Evolutionary conservation across 2,888 invertebrate species (phyloP).

Genomic region (Cheiracanthium punctorium): DNA sequence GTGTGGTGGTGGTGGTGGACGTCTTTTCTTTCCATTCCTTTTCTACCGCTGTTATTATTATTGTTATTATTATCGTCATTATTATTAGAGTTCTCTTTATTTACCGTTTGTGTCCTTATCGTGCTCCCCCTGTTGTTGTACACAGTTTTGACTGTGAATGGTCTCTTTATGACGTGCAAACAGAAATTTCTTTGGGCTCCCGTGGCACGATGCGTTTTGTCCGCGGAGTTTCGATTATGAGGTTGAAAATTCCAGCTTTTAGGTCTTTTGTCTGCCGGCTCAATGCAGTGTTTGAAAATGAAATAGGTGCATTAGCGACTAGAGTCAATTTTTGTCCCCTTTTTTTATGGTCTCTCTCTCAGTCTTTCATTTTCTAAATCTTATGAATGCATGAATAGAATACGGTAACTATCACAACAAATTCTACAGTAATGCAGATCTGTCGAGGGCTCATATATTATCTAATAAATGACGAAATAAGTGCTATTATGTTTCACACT

Average conservation of each 20-base stretch:
- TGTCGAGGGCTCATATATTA: no score
- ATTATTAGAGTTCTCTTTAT: slow-evolving; percentile 45
- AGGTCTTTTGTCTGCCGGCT: background rate
- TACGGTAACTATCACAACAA: no score
- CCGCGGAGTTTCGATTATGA: background rate
- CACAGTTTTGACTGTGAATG: background rate
- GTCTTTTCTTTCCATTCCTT: slow-evolving; percentile 34
- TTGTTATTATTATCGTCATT: slow-evolving; percentile 50
- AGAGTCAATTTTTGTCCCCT: background rate
- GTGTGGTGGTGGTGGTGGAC: slow-evolving; percentile 27
- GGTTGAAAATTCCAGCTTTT: background rate
- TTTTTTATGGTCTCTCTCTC: no score
- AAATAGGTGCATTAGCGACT: background rate
- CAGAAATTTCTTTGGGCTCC: background rate
- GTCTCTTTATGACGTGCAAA: background rate
- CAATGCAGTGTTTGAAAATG: background rate
- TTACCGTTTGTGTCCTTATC: slow-evolving; percentile 42
- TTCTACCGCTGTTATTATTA: slow-evolving; percentile 25
- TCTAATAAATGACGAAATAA: no score
- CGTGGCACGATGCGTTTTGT: background rate
- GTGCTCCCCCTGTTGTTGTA: background rate
- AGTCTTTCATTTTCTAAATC: background rate
- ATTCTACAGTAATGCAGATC: no score
- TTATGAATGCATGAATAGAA: background rate
- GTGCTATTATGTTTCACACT: no score